These are phyloP conservation scores for Aplysina aerophoba DNA, from an alignment of 37 sponge, comb jelly and placozoan genomes.

Conservation along the genomic window DNA sequence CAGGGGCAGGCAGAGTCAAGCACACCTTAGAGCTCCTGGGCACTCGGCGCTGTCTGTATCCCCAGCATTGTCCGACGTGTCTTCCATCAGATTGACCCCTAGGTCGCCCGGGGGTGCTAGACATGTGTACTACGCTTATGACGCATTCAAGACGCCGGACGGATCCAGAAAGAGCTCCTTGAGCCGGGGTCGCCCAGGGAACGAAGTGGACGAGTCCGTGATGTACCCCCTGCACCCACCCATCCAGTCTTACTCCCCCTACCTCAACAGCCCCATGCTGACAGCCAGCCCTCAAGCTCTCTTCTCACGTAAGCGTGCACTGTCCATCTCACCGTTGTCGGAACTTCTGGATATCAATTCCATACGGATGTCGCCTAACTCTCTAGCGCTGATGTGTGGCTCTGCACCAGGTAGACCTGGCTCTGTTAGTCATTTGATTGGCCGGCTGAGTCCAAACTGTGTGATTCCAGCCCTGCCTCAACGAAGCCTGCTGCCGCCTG, in stretches of 20 bases:
- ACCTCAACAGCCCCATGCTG: constrained; percentile 42
- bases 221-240: constrained; percentile 54
- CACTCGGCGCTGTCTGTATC: constrained; percentile 9
- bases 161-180: constrained; percentile 7
- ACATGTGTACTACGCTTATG: neutral
- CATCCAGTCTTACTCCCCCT: constrained; percentile 57
- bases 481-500: neutral
- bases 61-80: constrained; percentile 64
- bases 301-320: constrained; percentile 59
- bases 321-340: constrained; percentile 72
- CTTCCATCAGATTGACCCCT: constrained; percentile 62
- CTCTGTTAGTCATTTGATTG: constrained; percentile 55
- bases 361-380: constrained; percentile 66
- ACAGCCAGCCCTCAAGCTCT: neutral
- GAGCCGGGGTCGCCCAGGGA: neutral
- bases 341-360: constrained; percentile 63
- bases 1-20: neutral
- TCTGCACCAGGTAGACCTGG: constrained; percentile 16
- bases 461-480: neutral
- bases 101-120: constrained; percentile 26
- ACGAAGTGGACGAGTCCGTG: constrained; percentile 39
- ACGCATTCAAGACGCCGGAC: constrained; percentile 17
- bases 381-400: constrained; percentile 32
- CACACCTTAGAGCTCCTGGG: neutral
- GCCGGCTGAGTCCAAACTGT: constrained; percentile 1